Percentiles rank a stretch among this genome's conserved stretches.
phyloP scores from a whole-genome alignment of 1,140 invertebrate species.

The Ectropis grisescens region DNA sequence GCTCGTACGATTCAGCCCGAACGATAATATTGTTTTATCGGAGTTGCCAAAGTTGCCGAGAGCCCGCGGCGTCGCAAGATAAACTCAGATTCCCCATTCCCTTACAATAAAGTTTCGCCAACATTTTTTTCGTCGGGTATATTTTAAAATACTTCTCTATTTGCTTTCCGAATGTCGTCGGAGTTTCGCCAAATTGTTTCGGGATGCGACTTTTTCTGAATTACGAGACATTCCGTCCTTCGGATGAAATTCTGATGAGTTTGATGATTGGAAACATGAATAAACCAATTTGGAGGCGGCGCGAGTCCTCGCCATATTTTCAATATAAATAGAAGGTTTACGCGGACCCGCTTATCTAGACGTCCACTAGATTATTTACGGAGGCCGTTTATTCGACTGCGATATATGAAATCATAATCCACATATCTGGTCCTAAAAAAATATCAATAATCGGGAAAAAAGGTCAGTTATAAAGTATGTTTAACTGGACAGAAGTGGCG shows the following conservation, averaged over 20 bases:
- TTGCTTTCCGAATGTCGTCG: constrained; percentile 19
- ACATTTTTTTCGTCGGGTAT: constrained; percentile 21
- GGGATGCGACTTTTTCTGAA: constrained; percentile 11
- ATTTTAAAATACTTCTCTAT: constrained; percentile 31
- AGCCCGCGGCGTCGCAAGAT: constrained; percentile 19
- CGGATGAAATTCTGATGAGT: not conserved
- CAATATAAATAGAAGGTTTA: no score
- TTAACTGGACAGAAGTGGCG: constrained; percentile 17
- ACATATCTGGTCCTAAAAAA: constrained; percentile 7
- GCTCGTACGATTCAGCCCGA: constrained; percentile 12
- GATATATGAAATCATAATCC: no score
- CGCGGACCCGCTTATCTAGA: no score
- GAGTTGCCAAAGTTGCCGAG: constrained; percentile 28
- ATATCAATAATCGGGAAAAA: constrained; percentile 16
- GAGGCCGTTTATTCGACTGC: no score
- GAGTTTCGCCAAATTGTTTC: constrained; percentile 18
- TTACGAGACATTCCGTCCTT: not conserved
- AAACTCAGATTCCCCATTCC: constrained; percentile 28
- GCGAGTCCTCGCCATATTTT: no score
- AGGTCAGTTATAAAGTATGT: constrained; percentile 11
- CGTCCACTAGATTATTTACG: no score
- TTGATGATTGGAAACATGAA: not conserved
- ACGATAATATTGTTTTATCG: constrained; percentile 34
- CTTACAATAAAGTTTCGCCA: constrained; percentile 23
- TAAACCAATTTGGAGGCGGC: no score